Percentiles rank a stretch among this genome's conserved stretches.
Evolutionary conservation across 2,888 invertebrate species (phyloP).

Genomic region (Cancer borealis): DNA sequence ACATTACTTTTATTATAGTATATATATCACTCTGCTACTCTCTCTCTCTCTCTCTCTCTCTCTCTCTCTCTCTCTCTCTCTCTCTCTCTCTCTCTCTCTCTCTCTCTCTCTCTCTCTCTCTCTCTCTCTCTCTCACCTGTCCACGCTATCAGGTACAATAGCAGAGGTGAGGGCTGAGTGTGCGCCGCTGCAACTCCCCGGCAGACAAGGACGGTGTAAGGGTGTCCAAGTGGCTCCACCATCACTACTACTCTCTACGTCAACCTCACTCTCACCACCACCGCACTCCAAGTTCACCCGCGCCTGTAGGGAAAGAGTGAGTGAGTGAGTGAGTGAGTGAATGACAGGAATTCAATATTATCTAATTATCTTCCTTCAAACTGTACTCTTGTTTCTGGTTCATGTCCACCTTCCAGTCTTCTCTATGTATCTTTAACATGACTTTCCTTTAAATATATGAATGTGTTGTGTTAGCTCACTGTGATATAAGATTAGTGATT

Average conservation of each 20-base stretch:
- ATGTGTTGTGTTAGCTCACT: too few species aligned
- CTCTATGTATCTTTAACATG: too few species aligned
- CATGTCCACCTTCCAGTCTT: too few species aligned
- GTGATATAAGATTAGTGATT: too few species aligned
- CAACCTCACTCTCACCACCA: constrained; percentile 55
- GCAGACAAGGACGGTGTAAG: constrained; percentile 79
- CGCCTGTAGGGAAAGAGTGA: constrained; percentile 49
- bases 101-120: constrained; percentile 48
- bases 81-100: constrained; percentile 43
- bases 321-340: too few species aligned
- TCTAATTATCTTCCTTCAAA: too few species aligned
- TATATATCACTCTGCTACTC: neutral
- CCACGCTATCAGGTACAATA: constrained; percentile 77
- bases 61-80: constrained; percentile 41
- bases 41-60: constrained; percentile 50
- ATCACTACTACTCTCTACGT: constrained; percentile 70
- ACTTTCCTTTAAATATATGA: too few species aligned
- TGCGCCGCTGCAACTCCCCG: constrained; percentile 79
- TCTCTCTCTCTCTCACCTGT: constrained; percentile 75
- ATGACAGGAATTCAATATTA: too few species aligned
- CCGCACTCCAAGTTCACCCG: constrained; percentile 74
- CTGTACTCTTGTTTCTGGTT: too few species aligned
- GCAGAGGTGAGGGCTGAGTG: constrained; percentile 77
- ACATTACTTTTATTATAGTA: neutral
- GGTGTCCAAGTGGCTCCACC: constrained; percentile 68